These are phyloP conservation scores for Ceratosolen solmsi DNA, from an alignment of 1,140 invertebrate species.

Conservation along the genomic window DNA sequence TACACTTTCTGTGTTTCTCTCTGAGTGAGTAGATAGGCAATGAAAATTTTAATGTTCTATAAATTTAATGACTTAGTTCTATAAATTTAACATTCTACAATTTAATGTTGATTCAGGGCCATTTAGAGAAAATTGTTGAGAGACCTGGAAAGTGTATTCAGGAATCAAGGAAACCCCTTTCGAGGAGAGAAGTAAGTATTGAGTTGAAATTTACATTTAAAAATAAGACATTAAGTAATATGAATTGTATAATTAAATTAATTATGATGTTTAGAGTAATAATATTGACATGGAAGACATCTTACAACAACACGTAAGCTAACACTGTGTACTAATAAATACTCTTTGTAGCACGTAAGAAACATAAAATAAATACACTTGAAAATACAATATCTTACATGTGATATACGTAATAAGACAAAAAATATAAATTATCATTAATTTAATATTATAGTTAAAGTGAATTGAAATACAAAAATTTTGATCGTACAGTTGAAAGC, in stretches of 20 bases:
- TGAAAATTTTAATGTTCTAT: background rate
- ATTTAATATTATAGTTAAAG: too few relatives aligned
- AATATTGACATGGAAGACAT: constrained; percentile 82
- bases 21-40: background rate
- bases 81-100: too few relatives aligned
- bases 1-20: background rate
- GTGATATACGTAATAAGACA: too few relatives aligned
- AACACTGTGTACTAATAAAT: too few relatives aligned
- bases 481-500: too few relatives aligned
- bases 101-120: constrained; percentile 77
- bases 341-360: too few relatives aligned
- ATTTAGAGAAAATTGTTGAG: constrained; percentile 87
- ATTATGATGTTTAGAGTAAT: constrained; percentile 74
- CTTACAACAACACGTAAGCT: constrained; percentile 77
- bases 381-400: too few relatives aligned
- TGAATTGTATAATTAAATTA: constrained; percentile 3
- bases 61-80: too few relatives aligned
- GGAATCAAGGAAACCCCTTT: constrained; percentile 77
- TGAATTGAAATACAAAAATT: too few relatives aligned
- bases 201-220: constrained; percentile 27
- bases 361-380: too few relatives aligned
- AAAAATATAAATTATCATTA: too few relatives aligned
- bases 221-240: constrained; percentile 22
- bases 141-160: constrained; percentile 78
- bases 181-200: constrained; percentile 77